phyloP scores from a whole-genome alignment of 2,113 vertebrate genomes.

The Nesogale talazaci region DNA sequence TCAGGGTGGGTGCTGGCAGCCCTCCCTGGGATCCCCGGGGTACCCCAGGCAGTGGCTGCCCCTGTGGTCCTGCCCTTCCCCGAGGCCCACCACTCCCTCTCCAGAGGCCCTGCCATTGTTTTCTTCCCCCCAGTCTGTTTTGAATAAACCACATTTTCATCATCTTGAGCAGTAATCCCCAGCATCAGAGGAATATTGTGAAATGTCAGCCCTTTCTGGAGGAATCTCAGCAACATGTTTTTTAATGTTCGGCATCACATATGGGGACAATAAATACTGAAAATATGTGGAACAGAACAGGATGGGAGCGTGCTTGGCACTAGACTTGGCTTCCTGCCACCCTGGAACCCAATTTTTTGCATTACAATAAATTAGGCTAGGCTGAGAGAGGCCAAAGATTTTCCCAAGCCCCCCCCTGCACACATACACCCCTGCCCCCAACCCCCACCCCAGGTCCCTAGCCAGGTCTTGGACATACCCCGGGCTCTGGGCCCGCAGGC shows the following conservation, averaged over 20 bases:
- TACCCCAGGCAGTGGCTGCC: neutral
- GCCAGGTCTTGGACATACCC: neutral
- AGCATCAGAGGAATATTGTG: conserved; percentile 82
- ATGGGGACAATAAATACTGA: conserved; percentile 84
- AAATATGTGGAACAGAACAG: conserved; percentile 81
- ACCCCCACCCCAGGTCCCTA: neutral
- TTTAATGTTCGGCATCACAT: conserved; percentile 82
- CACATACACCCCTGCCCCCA: no score
- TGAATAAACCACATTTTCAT: conserved; percentile 82
- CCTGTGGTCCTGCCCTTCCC: neutral
- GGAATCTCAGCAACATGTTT: conserved; percentile 83
- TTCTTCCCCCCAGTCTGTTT: conserved; percentile 81
- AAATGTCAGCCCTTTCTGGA: conserved; percentile 83
- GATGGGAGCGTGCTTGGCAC: conserved; percentile 80
- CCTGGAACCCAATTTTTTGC: conserved; percentile 78
- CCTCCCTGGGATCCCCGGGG: neutral
- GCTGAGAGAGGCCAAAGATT: conserved; percentile 10
- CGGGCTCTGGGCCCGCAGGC: neutral
- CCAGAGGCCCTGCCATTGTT: conserved; percentile 62
- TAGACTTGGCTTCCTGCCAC: conserved; percentile 68
- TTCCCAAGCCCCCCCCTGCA: neutral
- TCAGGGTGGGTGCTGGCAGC: neutral
- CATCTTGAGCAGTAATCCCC: conserved; percentile 78
- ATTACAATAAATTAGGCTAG: conserved; percentile 74
- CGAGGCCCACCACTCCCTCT: neutral